Evolutionary conservation across 2,797 vertebrate species (phyloP).

Genomic region (Rhinoraja longicauda): DNA sequence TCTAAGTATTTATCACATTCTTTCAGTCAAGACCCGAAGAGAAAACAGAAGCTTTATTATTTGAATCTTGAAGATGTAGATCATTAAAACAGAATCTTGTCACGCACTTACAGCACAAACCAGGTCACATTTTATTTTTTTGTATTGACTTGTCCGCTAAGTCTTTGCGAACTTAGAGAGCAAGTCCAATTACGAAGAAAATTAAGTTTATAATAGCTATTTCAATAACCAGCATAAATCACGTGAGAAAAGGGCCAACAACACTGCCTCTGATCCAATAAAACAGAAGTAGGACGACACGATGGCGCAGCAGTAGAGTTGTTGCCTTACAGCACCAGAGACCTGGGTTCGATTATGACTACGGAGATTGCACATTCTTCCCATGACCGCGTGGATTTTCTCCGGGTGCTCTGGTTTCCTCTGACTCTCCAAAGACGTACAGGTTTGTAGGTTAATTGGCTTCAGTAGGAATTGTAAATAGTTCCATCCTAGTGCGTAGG

Average conservation of each 20-base stretch:
- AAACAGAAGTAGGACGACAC: no score
- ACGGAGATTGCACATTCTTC: no score
- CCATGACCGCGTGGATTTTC: no score
- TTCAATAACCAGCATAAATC: neutral
- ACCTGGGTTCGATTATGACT: no score
- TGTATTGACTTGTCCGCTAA: neutral
- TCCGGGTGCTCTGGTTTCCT: no score
- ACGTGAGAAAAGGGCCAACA: neutral
- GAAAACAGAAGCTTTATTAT: neutral
- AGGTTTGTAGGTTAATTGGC: no score
- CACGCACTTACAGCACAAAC: neutral
- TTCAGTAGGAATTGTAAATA: no score
- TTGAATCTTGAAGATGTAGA: neutral
- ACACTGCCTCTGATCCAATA: no score
- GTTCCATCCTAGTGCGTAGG: no score
- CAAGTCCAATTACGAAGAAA: neutral
- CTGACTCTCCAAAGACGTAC: no score
- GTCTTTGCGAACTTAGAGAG: neutral
- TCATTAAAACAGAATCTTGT: neutral
- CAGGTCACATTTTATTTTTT: neutral
- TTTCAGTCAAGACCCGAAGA: neutral
- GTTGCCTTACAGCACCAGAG: no score
- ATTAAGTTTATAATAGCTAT: neutral
- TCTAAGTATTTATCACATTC: neutral
- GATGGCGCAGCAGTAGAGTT: no score